These are phyloP conservation scores for Periparus ater DNA, from an alignment of 2,797 vertebrate genomes.

Conservation along the genomic window DNA sequence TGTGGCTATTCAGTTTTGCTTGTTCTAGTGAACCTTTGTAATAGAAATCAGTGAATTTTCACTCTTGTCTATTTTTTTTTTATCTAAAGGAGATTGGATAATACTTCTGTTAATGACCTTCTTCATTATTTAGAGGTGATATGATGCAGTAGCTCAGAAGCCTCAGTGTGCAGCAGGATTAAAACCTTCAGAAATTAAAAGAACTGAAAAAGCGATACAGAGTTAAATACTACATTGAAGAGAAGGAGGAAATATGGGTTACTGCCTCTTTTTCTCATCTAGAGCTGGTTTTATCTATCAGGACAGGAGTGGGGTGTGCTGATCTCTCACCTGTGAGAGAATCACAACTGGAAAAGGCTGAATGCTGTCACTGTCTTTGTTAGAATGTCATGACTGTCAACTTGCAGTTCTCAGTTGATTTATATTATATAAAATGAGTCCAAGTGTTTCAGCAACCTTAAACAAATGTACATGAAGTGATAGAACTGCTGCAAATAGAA, in stretches of 20 bases:
- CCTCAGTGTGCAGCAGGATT: not conserved
- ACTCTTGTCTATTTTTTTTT: not conserved
- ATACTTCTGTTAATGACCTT: not conserved
- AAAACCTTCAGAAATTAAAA: not conserved
- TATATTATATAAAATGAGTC: not conserved
- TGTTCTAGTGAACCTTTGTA: slow-evolving; percentile 9
- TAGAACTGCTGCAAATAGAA: not conserved
- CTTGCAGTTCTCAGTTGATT: not conserved
- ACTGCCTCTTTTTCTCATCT: not conserved
- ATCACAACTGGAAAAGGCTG: not conserved
- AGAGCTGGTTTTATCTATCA: not conserved
- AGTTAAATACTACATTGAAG: not conserved
- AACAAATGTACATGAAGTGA: not conserved
- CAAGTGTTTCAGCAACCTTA: not conserved
- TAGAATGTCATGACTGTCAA: not conserved
- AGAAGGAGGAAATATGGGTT: not conserved
- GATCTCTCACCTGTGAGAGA: not conserved
- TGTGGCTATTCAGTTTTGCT: slow-evolving; percentile 42
- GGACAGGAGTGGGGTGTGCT: not conserved
- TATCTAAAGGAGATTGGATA: not conserved
- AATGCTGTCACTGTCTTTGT: not conserved
- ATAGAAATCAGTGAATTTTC: not conserved
- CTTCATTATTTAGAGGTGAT: not conserved
- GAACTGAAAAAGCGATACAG: not conserved
- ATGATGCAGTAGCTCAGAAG: not conserved